Conservation (phyloP, 2,113 vertebrate genomes). For the Rana temporaria region DNA sequence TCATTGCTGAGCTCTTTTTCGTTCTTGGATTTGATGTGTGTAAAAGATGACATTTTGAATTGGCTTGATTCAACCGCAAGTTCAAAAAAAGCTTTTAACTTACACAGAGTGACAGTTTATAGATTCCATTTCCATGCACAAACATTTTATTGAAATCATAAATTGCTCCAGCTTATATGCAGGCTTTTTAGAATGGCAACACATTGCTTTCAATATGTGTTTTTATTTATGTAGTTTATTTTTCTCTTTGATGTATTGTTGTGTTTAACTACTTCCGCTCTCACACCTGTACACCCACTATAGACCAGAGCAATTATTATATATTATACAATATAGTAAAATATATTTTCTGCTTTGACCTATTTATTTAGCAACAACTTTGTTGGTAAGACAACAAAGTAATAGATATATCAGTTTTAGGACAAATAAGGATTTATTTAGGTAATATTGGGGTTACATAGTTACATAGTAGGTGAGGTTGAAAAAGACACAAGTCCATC, state of each 20-base stretch:
- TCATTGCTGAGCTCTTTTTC: slow-evolving; percentile 23
- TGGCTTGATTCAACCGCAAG: slow-evolving; percentile 36
- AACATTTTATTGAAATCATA: slow-evolving; percentile 46
- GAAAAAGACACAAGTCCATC: no score
- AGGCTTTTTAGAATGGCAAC: slow-evolving; percentile 12
- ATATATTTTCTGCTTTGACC: no score
- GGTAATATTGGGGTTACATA: no score
- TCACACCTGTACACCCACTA: no score
- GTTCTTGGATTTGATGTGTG: slow-evolving; percentile 44
- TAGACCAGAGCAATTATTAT: no score
- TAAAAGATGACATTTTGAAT: slow-evolving; percentile 54
- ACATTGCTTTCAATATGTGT: neutral
- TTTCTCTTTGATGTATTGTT: neutral
- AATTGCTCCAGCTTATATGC: slow-evolving; percentile 20
- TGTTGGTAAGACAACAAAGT: no score
- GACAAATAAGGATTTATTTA: no score
- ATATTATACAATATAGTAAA: no score
- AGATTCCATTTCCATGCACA: slow-evolving; percentile 28
- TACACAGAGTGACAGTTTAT: slow-evolving; percentile 32
- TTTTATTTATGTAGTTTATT: neutral
- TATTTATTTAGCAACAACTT: no score
- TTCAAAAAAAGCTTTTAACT: slow-evolving; percentile 51
- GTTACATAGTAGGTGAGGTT: no score
- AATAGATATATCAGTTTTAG: no score
- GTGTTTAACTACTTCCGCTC: neutral